Evolutionary conservation across 2,113 vertebrate species (phyloP).

Genomic region (Candoia aspera): DNA sequence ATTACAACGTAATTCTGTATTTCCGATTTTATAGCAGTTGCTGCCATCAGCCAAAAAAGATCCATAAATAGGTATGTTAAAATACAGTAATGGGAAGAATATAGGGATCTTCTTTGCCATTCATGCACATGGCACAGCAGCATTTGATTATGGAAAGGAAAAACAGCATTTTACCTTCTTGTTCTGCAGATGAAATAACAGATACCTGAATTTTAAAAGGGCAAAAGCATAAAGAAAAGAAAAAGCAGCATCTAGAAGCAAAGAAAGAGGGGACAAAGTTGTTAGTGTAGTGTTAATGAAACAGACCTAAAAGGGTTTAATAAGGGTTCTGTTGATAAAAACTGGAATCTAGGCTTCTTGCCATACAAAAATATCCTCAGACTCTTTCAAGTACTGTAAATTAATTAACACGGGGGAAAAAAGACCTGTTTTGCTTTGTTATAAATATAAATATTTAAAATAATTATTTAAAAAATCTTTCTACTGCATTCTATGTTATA

Average conservation of each 20-base stretch:
- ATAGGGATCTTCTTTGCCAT: not conserved
- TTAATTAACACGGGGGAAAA: conserved; percentile 16
- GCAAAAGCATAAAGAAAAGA: conserved; percentile 73
- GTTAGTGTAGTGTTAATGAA: conserved; percentile 56
- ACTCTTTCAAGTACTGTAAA: not conserved
- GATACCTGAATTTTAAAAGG: conserved; percentile 72
- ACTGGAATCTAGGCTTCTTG: conserved; percentile 26
- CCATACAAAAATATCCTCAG: not conserved
- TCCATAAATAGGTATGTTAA: not conserved
- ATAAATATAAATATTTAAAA: not conserved
- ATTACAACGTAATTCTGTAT: conserved; percentile 31
- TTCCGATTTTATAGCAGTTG: not conserved
- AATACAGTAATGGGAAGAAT: not conserved
- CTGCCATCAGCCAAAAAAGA: not conserved
- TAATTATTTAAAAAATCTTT: not conserved
- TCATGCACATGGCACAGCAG: not conserved
- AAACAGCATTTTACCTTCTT: conserved; percentile 71
- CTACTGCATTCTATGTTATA: too few species aligned
- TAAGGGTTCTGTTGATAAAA: conserved; percentile 30
- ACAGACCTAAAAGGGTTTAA: conserved; percentile 21
- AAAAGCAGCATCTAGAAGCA: conserved; percentile 75
- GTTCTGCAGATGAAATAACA: conserved; percentile 66
- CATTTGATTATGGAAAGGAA: conserved; percentile 2
- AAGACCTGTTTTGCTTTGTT: not conserved
- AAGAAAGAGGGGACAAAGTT: conserved; percentile 65